phyloP scores from a whole-genome alignment of 2,113 vertebrate species.

The Ammospiza caudacuta region DNA sequence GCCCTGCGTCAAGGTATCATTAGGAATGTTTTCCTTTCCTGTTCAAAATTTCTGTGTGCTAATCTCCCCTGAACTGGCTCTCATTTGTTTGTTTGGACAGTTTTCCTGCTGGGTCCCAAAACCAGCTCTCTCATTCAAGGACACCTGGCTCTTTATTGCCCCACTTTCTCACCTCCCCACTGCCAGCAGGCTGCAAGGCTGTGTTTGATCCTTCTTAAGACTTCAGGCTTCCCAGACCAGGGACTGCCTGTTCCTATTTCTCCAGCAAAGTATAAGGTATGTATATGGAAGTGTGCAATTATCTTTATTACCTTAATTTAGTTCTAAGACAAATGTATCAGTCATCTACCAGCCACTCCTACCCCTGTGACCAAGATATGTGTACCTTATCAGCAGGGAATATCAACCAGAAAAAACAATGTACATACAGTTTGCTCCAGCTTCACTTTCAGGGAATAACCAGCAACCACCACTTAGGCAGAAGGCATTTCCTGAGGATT shows the following conservation, averaged over 20 bases:
- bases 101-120: background rate
- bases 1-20: background rate
- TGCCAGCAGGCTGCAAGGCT: slow-evolving; percentile 2
- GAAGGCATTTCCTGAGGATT: slow-evolving; percentile 66
- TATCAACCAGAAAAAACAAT: background rate
- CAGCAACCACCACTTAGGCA: slow-evolving; percentile 32
- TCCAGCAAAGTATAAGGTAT: background rate
- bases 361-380: background rate
- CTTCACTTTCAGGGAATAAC: slow-evolving; percentile 36
- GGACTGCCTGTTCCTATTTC: background rate
- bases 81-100: background rate
- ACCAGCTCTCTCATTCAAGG: background rate
- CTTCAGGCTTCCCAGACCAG: background rate
- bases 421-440: background rate
- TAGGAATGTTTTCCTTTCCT: background rate
- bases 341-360: background rate
- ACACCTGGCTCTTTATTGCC: background rate
- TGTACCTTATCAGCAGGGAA: background rate
- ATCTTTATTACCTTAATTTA: background rate
- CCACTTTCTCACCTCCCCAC: background rate
- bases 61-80: background rate
- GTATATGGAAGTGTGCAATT: background rate
- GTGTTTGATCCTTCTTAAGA: background rate
- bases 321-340: background rate
- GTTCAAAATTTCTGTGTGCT: background rate